A percentile compares a stretch with the other conserved stretches of the same genome.
phyloP scores from a whole-genome alignment of 2,113 vertebrate genomes.

The Lethenteron reissneri region DNA sequence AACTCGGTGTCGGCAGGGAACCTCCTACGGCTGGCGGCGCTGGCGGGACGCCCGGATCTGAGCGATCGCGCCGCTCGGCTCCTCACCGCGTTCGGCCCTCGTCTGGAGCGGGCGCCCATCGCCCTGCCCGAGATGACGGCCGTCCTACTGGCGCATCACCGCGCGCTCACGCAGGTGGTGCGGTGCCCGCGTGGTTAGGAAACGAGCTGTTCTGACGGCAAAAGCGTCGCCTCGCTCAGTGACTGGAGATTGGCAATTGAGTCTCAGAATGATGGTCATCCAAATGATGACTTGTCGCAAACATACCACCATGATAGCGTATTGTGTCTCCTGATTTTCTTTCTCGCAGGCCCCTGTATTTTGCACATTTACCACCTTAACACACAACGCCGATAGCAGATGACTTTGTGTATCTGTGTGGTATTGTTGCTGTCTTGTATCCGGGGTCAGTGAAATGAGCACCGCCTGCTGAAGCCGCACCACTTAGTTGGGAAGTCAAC shows the following conservation, averaged over 20 bases:
- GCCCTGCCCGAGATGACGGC: constrained; percentile 59
- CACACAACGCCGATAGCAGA: too few relatives aligned
- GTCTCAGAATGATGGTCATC: too few relatives aligned
- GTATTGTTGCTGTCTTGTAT: too few relatives aligned
- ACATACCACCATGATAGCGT: too few relatives aligned
- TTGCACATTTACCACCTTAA: too few relatives aligned
- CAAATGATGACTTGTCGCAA: too few relatives aligned
- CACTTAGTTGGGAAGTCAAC: too few relatives aligned
- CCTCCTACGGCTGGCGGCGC: constrained; percentile 49
- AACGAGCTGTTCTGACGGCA: not conserved
- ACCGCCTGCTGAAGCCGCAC: too few relatives aligned
- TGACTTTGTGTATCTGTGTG: too few relatives aligned
- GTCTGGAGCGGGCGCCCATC: constrained; percentile 42
- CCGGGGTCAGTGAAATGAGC: too few relatives aligned
- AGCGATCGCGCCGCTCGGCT: constrained; percentile 34
- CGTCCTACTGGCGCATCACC: constrained; percentile 36
- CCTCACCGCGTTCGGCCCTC: constrained; percentile 49
- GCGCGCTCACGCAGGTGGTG: constrained; percentile 52
- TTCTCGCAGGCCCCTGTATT: too few relatives aligned
- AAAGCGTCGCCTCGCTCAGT: not conserved
- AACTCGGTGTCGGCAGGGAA: constrained; percentile 55
- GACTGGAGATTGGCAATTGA: not conserved
- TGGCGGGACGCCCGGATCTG: constrained; percentile 43
- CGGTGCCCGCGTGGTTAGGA: not conserved
- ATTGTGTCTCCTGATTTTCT: too few relatives aligned